Conservation (phyloP, 2,888 invertebrate genomes). For the Idaea straminata region DNA sequence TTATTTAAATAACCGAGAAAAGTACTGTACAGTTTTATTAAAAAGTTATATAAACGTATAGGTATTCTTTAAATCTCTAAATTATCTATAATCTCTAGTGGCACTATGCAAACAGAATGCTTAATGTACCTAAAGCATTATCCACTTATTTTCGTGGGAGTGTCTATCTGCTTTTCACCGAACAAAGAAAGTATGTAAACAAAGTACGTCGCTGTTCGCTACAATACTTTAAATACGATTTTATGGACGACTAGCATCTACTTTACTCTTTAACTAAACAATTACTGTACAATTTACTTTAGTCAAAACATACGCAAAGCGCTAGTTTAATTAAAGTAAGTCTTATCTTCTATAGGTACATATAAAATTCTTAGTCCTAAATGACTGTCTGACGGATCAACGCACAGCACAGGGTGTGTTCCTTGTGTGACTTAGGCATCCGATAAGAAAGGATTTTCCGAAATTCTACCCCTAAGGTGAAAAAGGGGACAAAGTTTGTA, state of each 20-base stretch:
- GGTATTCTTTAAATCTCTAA: not conserved
- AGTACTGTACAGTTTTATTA: too few species aligned
- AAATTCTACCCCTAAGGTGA: too few species aligned
- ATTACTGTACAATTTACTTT: not conserved
- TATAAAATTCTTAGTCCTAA: too few species aligned
- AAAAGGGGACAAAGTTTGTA: too few species aligned
- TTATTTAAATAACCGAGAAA: too few species aligned
- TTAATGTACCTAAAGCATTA: not conserved
- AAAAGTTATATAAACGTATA: not conserved
- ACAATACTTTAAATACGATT: conserved; percentile 6
- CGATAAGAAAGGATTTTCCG: too few species aligned
- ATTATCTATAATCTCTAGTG: conserved; percentile 27
- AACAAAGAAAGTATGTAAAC: conserved; percentile 32
- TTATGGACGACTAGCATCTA: not conserved
- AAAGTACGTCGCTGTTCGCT: conserved; percentile 8
- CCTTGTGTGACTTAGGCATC: too few species aligned
- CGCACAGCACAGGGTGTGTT: too few species aligned
- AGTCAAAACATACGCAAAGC: not conserved
- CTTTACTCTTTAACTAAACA: not conserved
- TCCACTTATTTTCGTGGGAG: not conserved
- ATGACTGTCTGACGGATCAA: too few species aligned
- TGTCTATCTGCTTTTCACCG: conserved; percentile 26
- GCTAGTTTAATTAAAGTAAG: not conserved
- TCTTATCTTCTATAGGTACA: not conserved
- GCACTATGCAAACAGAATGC: conserved; percentile 21